Evolutionary conservation across 2,113 vertebrate genomes (phyloP).

Genomic region (Nycticebus coucang): DNA sequence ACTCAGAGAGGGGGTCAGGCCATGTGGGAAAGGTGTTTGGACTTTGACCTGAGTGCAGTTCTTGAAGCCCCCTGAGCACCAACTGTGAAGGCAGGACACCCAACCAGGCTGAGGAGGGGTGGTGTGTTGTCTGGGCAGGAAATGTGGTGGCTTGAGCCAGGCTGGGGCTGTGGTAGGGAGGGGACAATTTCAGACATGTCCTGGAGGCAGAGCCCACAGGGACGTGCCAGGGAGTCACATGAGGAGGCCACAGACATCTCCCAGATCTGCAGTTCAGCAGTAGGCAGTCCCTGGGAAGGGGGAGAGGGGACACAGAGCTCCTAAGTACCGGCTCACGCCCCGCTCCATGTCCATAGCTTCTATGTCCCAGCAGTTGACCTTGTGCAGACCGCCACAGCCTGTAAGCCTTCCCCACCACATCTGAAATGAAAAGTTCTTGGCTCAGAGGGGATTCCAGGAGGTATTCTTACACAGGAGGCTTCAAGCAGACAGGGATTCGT

Average conservation of each 20-base stretch:
- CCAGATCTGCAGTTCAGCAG: background rate
- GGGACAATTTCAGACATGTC: too few species aligned
- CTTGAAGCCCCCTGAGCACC: background rate
- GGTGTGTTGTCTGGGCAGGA: background rate
- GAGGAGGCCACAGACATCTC: too few species aligned
- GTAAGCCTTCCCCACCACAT: accelerated
- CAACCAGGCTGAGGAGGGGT: background rate
- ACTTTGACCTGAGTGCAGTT: accelerated
- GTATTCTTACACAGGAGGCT: accelerated
- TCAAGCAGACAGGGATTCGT: accelerated
- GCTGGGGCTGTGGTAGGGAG: accelerated
- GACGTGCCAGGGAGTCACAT: accelerated
- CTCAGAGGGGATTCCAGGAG: accelerated
- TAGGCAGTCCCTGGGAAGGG: accelerated
- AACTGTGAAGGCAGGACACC: too few species aligned
- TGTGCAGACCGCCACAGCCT: accelerated
- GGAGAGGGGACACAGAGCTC: background rate
- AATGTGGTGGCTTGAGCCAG: accelerated
- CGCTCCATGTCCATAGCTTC: accelerated
- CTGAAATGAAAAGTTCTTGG: background rate
- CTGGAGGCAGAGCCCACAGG: background rate
- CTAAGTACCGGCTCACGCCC: background rate
- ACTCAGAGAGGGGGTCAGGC: background rate
- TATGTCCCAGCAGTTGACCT: accelerated
- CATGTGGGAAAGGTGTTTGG: accelerated